phyloP scores from a whole-genome alignment of 2,888 invertebrate species.

The Tachina fera region DNA sequence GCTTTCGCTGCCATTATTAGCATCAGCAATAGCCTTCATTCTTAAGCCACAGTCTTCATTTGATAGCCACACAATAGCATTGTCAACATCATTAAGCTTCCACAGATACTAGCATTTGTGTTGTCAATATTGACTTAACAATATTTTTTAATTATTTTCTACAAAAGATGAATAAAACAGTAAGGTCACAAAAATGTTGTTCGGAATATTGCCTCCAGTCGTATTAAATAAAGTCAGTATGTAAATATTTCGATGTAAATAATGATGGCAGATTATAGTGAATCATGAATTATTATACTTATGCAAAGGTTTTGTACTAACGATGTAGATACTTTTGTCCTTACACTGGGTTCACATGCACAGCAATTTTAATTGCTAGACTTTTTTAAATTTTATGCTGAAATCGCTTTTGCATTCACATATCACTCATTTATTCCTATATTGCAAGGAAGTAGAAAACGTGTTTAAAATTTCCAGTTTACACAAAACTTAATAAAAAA shows the following conservation, averaged over 20 bases:
- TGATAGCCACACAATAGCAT: not conserved
- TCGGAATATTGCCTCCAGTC: not conserved
- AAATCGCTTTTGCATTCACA: too few species aligned
- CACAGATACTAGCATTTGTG: slow-evolving; percentile 7
- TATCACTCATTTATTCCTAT: too few species aligned
- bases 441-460: too few species aligned
- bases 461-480: too few species aligned
- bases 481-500: too few species aligned
- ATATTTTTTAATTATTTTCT: slow-evolving; percentile 38
- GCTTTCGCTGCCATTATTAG: slow-evolving; percentile 32
- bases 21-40: slow-evolving; percentile 24
- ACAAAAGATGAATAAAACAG: slow-evolving; percentile 3
- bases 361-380: too few species aligned
- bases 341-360: too few species aligned
- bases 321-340: too few species aligned
- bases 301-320: too few species aligned
- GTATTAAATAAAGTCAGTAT: not conserved
- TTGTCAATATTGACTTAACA: slow-evolving; percentile 23
- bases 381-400: too few species aligned
- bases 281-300: too few species aligned
- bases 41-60: not conserved
- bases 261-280: too few species aligned
- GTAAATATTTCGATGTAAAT: not conserved
- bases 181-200: not conserved
- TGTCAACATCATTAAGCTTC: slow-evolving; percentile 15